phyloP scores from a whole-genome alignment of 2,113 vertebrate genomes.

The Phalacrocorax aristotelis region DNA sequence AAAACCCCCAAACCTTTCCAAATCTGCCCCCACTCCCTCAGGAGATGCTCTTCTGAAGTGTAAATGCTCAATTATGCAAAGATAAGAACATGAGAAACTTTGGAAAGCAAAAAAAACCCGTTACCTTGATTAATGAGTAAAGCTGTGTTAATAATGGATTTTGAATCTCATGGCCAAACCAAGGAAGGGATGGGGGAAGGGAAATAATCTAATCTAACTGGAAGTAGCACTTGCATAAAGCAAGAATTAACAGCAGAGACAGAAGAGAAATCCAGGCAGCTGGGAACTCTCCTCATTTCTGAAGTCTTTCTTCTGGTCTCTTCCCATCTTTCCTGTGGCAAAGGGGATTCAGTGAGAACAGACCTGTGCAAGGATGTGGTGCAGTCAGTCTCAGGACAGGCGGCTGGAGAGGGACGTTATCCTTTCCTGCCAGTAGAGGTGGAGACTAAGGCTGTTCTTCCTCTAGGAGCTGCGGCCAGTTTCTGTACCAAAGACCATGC shows the following conservation, averaged over 20 bases:
- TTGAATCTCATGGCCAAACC: constrained; percentile 28
- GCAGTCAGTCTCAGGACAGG: fast-evolving
- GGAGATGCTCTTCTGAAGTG: constrained; percentile 54
- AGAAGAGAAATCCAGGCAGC: neutral
- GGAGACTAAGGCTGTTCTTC: neutral
- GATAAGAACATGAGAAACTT: constrained; percentile 64
- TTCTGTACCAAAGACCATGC: neutral
- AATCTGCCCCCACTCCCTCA: constrained; percentile 27
- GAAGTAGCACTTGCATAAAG: neutral
- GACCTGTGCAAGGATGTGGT: fast-evolving
- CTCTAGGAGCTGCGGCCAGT: neutral
- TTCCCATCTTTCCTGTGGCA: neutral
- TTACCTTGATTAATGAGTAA: constrained; percentile 59
- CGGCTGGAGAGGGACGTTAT: neutral
- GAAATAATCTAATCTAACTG: neutral
- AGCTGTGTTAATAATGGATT: constrained; percentile 32
- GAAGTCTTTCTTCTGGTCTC: neutral
- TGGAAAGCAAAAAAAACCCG: constrained; percentile 31
- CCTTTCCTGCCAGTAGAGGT: neutral
- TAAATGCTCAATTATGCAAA: constrained; percentile 51
- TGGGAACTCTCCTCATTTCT: neutral
- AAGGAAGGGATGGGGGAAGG: neutral
- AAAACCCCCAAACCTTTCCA: neutral
- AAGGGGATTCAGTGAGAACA: neutral
- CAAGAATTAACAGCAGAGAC: neutral